Conservation (phyloP, 2,113 vertebrate species). For the Loxodonta africana region DNA sequence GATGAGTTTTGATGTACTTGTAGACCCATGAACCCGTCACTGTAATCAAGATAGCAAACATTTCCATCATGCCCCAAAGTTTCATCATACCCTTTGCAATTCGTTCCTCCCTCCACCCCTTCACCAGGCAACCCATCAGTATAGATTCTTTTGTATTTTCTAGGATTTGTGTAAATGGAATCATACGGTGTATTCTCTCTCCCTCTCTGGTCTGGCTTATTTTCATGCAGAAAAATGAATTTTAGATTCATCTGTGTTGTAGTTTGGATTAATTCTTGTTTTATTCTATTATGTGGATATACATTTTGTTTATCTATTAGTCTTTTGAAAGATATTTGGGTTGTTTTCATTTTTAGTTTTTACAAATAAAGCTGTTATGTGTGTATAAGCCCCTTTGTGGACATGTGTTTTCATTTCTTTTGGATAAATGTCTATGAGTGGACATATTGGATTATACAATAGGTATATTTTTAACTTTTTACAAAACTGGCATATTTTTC, state of each 20-base stretch:
- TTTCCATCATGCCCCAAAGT: background rate
- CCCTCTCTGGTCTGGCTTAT: background rate
- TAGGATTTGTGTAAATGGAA: background rate
- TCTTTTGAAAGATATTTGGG: background rate
- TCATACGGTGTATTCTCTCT: background rate
- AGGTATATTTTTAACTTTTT: conserved; percentile 49
- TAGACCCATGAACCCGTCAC: background rate
- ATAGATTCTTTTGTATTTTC: background rate
- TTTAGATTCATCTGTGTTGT: conserved; percentile 32
- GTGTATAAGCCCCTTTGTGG: background rate
- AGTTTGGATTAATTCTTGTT: conserved; percentile 15
- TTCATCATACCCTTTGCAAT: background rate
- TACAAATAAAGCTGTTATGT: background rate
- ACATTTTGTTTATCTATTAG: background rate
- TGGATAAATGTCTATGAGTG: conserved; percentile 33
- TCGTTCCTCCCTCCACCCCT: background rate
- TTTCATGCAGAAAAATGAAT: conserved; percentile 28
- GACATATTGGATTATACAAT: background rate
- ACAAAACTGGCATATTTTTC: background rate
- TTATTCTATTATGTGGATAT: background rate
- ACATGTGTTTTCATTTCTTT: conserved; percentile 52
- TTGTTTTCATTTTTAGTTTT: conserved; percentile 8
- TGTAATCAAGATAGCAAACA: background rate
- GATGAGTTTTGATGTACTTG: background rate
- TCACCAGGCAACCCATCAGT: background rate